Conservation (phyloP, 1,140 invertebrate genomes). For the Drosophila subpulchrella region DNA sequence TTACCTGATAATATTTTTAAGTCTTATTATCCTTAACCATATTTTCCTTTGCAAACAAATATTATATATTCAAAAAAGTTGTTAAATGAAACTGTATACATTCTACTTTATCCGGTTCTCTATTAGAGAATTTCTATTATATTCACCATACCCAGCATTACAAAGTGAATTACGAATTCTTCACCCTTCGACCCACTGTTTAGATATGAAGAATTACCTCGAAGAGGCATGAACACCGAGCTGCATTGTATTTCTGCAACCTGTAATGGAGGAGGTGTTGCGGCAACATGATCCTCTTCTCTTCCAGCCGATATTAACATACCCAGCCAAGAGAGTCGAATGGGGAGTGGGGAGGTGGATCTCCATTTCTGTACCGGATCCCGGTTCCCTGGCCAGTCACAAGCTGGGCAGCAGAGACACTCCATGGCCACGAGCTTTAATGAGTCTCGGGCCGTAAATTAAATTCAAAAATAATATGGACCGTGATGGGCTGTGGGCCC, state of each 20-base stretch:
- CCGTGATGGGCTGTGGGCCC: neutral
- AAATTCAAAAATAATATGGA: conserved; percentile 73
- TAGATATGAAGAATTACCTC: conserved; percentile 33
- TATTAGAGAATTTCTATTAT: too few species aligned
- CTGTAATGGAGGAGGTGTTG: conserved; percentile 75
- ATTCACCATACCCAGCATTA: neutral
- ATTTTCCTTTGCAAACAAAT: too few species aligned
- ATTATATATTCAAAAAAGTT: too few species aligned
- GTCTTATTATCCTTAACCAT: too few species aligned
- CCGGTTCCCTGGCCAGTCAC: conserved; percentile 54
- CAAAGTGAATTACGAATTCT: neutral
- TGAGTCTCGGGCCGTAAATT: conserved; percentile 67
- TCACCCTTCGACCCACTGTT: conserved; percentile 33
- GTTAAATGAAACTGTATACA: too few species aligned
- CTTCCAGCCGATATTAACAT: conserved; percentile 30
- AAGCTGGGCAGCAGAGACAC: conserved; percentile 59
- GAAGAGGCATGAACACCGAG: conserved; percentile 45
- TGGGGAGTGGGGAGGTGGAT: neutral
- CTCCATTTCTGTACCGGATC: neutral
- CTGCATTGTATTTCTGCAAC: conserved; percentile 50
- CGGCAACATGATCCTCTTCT: conserved; percentile 6
- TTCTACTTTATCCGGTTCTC: too few species aligned
- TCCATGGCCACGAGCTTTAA: conserved; percentile 46
- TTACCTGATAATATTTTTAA: too few species aligned
- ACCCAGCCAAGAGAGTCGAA: conserved; percentile 45